Evolutionary conservation across 2,888 invertebrate genomes (phyloP).

Genomic region (Latheticus oryzae): DNA sequence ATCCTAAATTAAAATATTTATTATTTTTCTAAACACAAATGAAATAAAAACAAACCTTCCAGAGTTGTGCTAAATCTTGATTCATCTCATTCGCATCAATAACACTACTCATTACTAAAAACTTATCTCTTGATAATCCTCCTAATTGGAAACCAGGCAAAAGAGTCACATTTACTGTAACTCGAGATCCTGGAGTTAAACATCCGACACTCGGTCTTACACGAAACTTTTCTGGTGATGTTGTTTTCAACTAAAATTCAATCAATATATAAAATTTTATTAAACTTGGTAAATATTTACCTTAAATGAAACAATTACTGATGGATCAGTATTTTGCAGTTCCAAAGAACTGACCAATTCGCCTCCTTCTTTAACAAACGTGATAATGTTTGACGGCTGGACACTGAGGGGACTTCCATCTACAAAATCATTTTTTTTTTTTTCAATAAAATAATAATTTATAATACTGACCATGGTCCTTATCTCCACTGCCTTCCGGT

Average conservation of each 20-base stretch:
- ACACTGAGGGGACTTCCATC: conserved; percentile 72
- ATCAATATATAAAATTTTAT: not conserved
- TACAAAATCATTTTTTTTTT: no score
- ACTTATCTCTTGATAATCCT: conserved; percentile 82
- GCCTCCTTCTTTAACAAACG: conserved; percentile 75
- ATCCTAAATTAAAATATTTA: conserved; percentile 53
- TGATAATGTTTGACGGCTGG: conserved; percentile 77
- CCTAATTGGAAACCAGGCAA: conserved; percentile 79
- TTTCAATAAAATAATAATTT: no score
- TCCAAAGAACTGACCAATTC: conserved; percentile 76
- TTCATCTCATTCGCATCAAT: conserved; percentile 70
- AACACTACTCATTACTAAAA: conserved; percentile 86
- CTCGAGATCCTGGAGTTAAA: conserved; percentile 73
- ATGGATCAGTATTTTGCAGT: conserved; percentile 75
- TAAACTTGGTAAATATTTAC: conserved; percentile 63
- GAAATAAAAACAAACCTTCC: no score
- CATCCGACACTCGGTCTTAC: conserved; percentile 90
- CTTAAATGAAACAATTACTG: conserved; percentile 73
- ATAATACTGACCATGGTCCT: conserved; percentile 56
- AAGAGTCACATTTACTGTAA: conserved; percentile 78
- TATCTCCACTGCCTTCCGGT: conserved; percentile 54
- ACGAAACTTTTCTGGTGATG: conserved; percentile 93
- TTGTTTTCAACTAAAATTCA: conserved; percentile 86
- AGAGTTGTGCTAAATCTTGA: conserved; percentile 76
- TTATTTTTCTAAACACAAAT: no score